Base-by-base conservation (phyloP, 2,888 invertebrate species). In the Choreutis nemorana region DNA sequence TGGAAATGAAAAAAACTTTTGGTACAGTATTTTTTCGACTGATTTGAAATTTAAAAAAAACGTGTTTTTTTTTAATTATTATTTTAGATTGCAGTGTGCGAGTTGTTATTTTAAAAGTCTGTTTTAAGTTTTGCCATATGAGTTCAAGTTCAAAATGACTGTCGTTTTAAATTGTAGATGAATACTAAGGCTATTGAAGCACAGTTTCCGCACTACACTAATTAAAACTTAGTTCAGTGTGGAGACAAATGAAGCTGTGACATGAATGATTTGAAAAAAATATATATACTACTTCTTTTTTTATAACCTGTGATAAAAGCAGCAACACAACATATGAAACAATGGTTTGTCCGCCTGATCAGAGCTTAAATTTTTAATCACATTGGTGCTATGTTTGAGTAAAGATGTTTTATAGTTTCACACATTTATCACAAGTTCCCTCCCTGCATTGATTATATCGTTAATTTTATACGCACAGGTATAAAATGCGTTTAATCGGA, bases 391-490 rank as follows among this genome's bases (percentile, higher is more conserved):
- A 46, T 22, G 34, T 22, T 14, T 14, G 18, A 15, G 18, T 10
- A 13, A 23, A 23, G 11, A 12, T 23, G 8, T 11, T 34, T 35
- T 36, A 23, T 35, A 32, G 30, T 35, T 31, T 34, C 23, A 23
- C 26, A 22, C 28, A 29, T 29, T 28, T 31, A 33, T 37, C 28
- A 33, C 16, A 23, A 26, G 24, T 38, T 9, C 29, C 21, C 34
- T 44, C 64, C 65, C 65, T 67, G 71, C 66, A 62, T 72, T 51
- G 73, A 55, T 62, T 67, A 53, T 65, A 65, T 71, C 64, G 62
- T 45, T 48, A 48, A n/a, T 55, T 58, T 42, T 58, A 53, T 61
- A 62, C 64, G 54, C 44, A 35, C 33, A 48, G 56, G 59, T 65
- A 59, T 62, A 47, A 55, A 59, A 62, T 57, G 67, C 67, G 62